phyloP scores from a whole-genome alignment of 1,140 invertebrate species.

The Nixonia krombeini region DNA sequence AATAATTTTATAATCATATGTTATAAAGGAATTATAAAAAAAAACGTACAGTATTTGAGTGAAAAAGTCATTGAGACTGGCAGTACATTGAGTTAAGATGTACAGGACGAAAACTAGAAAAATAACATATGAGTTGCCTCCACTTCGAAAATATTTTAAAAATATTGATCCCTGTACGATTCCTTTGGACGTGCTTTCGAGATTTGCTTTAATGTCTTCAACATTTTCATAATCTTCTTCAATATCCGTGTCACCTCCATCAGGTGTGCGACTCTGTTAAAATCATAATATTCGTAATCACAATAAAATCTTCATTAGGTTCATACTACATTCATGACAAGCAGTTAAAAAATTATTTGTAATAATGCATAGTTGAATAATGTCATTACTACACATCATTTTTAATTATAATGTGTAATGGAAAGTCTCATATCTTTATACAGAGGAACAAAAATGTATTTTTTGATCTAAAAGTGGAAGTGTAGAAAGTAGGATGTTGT shows the following conservation, averaged over 20 bases:
- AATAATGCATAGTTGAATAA: too few relatives aligned
- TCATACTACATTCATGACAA: too few relatives aligned
- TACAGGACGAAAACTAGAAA: conserved; percentile 73
- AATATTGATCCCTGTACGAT: conserved; percentile 76
- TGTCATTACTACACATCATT: too few relatives aligned
- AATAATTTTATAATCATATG: too few relatives aligned
- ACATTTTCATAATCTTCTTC: conserved; percentile 74
- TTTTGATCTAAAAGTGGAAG: background rate
- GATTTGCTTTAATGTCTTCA: conserved; percentile 68
- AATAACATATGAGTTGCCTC: conserved; percentile 71
- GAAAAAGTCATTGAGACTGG: conserved; percentile 79
- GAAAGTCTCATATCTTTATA: background rate
- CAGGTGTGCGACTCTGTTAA: conserved; percentile 60
- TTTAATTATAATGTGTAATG: too few relatives aligned
- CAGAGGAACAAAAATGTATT: conserved; percentile 1
- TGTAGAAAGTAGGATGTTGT: too few relatives aligned
- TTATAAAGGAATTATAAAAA: too few relatives aligned
- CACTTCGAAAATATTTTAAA: conserved; percentile 76
- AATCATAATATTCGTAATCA: too few relatives aligned
- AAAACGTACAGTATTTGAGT: conserved; percentile 77
- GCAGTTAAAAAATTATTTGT: too few relatives aligned
- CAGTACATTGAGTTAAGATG: conserved; percentile 75
- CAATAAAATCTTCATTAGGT: too few relatives aligned
- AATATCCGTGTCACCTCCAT: conserved; percentile 58
- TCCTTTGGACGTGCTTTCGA: conserved; percentile 75